phyloP scores from a whole-genome alignment of 2,888 invertebrate genomes.

The Volucella inanis region DNA sequence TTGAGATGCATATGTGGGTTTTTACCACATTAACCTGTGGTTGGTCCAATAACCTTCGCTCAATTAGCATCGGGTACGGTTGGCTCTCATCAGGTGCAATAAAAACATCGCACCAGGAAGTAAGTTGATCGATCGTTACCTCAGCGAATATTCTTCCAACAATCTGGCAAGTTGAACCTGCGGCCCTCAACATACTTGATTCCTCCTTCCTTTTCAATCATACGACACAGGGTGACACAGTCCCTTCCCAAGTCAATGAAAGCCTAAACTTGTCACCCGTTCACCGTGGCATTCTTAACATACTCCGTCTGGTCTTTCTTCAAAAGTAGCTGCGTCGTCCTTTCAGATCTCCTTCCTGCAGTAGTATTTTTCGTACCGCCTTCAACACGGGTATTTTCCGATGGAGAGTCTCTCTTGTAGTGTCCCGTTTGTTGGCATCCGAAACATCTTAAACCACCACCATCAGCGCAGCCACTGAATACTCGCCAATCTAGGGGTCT shows the following conservation, averaged over 20 bases:
- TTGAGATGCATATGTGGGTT: not conserved
- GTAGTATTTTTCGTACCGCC: no score
- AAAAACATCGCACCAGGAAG: conserved; percentile 25
- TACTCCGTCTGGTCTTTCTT: not conserved
- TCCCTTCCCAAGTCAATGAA: conserved; percentile 1
- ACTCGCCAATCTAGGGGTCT: no score
- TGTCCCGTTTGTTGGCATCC: not conserved
- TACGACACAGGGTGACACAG: not conserved
- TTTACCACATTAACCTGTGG: conserved; percentile 20
- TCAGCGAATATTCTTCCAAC: conserved; percentile 10
- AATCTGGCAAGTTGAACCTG: conserved; percentile 3
- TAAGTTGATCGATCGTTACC: conserved; percentile 9
- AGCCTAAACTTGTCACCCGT: not conserved
- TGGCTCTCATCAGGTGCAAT: conserved; percentile 18
- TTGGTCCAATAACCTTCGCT: conserved; percentile 12
- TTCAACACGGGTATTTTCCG: no score
- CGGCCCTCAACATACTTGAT: conserved; percentile 10
- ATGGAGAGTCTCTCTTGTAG: not conserved
- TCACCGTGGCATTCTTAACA: not conserved
- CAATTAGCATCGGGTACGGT: conserved; percentile 16
- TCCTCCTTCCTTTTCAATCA: not conserved
- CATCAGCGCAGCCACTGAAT: no score
- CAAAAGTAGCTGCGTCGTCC: not conserved
- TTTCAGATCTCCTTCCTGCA: not conserved
- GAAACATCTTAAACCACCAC: not conserved